Base-by-base conservation (phyloP, 2,113 vertebrate species). In the Leucopsar rothschildi region DNA sequence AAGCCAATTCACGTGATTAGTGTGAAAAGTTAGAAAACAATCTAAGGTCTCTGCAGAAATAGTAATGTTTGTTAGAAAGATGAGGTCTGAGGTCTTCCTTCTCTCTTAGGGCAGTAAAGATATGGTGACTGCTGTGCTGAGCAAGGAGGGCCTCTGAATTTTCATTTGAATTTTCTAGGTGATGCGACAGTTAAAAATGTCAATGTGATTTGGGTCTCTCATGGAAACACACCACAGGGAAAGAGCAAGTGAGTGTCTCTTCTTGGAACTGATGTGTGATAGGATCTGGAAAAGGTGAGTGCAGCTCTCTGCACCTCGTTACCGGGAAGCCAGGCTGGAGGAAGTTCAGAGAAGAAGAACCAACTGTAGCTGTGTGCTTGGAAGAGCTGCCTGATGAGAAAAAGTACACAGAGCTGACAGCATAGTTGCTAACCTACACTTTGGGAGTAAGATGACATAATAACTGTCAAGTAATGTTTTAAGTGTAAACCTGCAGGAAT, bases 201-300 rank as follows among this genome's bases (percentile, higher is more conserved):
- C 66, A 5, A 2, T 47, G 12, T 1, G 2, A 64, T 81, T 56
- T 69, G 45, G 21, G 50, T 57, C n/a, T 75, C 20, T 65, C 0
- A 0, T 55, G 82, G 86, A 87, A 78, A 75, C 3, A 2, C 53
- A 66, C 15, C 55, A 50, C 50, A 77, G 82, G 66, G 73, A 94
- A 87, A 72, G 55, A 60, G 71, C 11, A 0, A 94, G 71, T 0
- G 6, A 88, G 42, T 44, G 12, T 80, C 63, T 90, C 19, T 95
- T 97, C 95, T 90, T 94, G 92, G 90, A 97, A 96, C 73, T 63
- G 78, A 59, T 2, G 2, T 0, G 4, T 0, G 28, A 68, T 47
- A 88, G 71, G 85, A 80, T 91, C 94, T 96, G 94, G 95, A 83
- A 96, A 96, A 93, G 94, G 94, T 92, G 77, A 93, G 73, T 1